Evolutionary conservation across 2,888 invertebrate genomes (phyloP), one percentile per base, ranked within the genome.

Genomic region (Dicyrtoma fusca): DNA sequence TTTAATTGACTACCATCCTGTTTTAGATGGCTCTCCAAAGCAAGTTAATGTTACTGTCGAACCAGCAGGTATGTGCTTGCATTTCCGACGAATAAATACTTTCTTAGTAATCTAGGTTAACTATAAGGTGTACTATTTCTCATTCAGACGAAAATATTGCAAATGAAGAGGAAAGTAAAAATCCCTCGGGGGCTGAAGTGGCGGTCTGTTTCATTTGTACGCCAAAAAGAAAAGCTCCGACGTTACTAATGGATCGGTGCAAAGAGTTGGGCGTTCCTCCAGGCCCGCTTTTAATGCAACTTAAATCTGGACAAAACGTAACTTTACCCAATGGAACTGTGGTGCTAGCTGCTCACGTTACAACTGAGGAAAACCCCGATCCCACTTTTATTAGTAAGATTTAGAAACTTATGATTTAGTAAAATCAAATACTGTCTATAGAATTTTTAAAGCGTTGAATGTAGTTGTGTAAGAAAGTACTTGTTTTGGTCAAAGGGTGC

Each of bases 251-350:
- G 49, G 88, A 89, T 23, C 92, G 92, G 82, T 96, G 96, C 83
- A 89, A 93, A 0, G 89, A 91, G 65, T 83, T 86, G 21, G 92
- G 93, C 0, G 89, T 96, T 5, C 89, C 90, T 53, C 89, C 92
- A 0, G 97, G 97, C 0, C 97, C 97, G 0, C 81, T 92, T 75
- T 84, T 97, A 13, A 95, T 94, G 0, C 86, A 89, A 81, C 85
- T 98, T 21, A 97, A 97, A 85, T 87, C 87, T 77, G 97, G 97
- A 0, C 85, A 89, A 63, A 90, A 92, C 81, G 87, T 98, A 0
- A 88, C 89, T 0, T 84, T 97, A 66, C 85, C 88, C 0, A 87
- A 94, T 84, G 97, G 97, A 0, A 88, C 84, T 0, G 81, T 91
- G 0, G 89, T 95, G 0, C 85, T 84, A 72, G 89, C 92, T 0